phyloP scores from a whole-genome alignment of 2,797 vertebrate genomes.

The Champsocephalus esox region DNA sequence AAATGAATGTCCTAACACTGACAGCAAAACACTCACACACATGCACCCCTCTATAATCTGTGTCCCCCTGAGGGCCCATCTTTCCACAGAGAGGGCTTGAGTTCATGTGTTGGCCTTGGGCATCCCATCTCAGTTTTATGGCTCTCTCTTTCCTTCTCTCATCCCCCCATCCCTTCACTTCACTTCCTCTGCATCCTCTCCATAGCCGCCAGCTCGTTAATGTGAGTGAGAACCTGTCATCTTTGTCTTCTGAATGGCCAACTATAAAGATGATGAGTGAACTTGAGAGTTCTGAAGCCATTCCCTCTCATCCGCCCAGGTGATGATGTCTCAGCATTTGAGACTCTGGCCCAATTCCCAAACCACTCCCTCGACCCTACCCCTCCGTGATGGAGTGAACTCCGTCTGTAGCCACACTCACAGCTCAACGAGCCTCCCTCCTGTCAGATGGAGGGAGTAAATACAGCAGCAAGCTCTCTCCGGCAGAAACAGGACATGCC shows the following conservation, averaged over 20 bases:
- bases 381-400: too few relatives aligned
- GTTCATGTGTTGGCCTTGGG: slow-evolving; percentile 66
- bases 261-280: slow-evolving; percentile 79
- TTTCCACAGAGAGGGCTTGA: slow-evolving; percentile 38
- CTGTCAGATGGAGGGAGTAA: too few relatives aligned
- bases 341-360: background rate
- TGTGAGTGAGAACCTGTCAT: slow-evolving; percentile 79
- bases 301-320: slow-evolving; percentile 63
- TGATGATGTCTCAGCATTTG: slow-evolving; percentile 60
- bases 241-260: slow-evolving; percentile 72
- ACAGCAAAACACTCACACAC: slow-evolving; percentile 8
- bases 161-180: slow-evolving; percentile 38
- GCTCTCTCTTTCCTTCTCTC: slow-evolving; percentile 41
- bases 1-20: background rate
- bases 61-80: slow-evolving; percentile 36
- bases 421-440: too few relatives aligned
- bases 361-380: too few relatives aligned
- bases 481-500: too few relatives aligned
- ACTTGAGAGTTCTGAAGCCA: slow-evolving; percentile 62
- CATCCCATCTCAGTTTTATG: slow-evolving; percentile 69
- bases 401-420: too few relatives aligned
- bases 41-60: background rate
- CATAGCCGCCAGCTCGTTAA: slow-evolving; percentile 70
- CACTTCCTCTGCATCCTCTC: slow-evolving; percentile 43
- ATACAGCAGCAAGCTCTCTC: too few relatives aligned